Evolutionary conservation across 2,113 vertebrate species (phyloP).

Genomic region (Lethenteron camtschaticum): DNA sequence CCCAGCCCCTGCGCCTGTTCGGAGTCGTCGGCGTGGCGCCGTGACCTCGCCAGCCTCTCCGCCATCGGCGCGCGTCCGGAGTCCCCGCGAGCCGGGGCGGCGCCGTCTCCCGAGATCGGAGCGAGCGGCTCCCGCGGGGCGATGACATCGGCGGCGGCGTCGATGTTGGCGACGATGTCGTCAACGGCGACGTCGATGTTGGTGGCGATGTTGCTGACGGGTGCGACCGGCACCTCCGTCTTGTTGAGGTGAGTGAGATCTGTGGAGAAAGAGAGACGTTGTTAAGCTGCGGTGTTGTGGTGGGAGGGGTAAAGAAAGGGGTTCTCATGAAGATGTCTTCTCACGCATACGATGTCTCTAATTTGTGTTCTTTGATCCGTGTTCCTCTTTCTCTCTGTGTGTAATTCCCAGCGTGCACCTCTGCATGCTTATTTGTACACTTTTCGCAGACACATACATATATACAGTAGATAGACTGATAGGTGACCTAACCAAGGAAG

Average conservation of each 20-base stretch:
- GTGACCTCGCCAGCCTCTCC: slow-evolving; percentile 16
- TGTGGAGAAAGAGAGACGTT: slow-evolving; percentile 13
- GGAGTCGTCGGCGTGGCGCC: too few species aligned
- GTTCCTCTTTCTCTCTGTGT: neutral
- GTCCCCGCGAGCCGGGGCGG: slow-evolving; percentile 15
- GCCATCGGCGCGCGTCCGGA: slow-evolving; percentile 17
- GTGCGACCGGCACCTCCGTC: slow-evolving; percentile 29
- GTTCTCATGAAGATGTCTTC: neutral
- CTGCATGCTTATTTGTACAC: neutral
- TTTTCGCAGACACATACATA: neutral
- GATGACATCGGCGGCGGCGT: too few species aligned
- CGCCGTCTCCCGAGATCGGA: slow-evolving; percentile 15
- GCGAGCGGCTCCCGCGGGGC: too few species aligned
- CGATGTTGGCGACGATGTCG: too few species aligned
- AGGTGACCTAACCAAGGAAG: neutral
- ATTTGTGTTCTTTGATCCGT: neutral
- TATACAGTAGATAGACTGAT: neutral
- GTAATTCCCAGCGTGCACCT: neutral
- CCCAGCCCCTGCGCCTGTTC: too few species aligned
- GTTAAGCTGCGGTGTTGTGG: too few species aligned
- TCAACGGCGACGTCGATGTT: too few species aligned
- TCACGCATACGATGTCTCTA: too few species aligned
- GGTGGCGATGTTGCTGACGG: neutral
- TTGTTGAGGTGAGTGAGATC: slow-evolving; percentile 43
- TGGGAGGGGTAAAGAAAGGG: neutral